A percentile compares a stretch with the other conserved stretches of the same genome.
These are phyloP conservation scores for Dinoponera quadriceps DNA, from an alignment of 1,140 invertebrate species.

Conservation along the genomic window DNA sequence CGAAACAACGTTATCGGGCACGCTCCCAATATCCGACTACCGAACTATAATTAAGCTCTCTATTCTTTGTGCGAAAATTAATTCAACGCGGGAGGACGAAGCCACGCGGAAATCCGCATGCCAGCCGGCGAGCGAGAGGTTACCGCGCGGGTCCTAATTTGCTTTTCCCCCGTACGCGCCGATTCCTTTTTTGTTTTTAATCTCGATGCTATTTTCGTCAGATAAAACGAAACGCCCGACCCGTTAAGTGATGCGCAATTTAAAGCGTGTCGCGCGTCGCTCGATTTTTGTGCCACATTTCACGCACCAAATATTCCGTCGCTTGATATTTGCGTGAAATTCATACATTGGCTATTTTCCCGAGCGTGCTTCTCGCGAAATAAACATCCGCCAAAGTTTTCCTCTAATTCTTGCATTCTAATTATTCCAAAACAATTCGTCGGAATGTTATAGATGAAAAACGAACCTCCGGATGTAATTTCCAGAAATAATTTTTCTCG, in stretches of 20 bases:
- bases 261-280: conserved; percentile 39
- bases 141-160: conserved; percentile 54
- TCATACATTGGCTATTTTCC: conserved; percentile 42
- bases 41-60: conserved; percentile 73
- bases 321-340: conserved; percentile 52
- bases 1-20: conserved; percentile 76
- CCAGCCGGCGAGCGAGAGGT: background rate
- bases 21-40: conserved; percentile 71
- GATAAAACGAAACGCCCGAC: conserved; percentile 43
- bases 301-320: conserved; percentile 38
- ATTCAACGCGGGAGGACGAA: conserved; percentile 35
- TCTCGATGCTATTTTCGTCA: conserved; percentile 41
- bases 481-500: no score
- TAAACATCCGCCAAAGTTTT: background rate
- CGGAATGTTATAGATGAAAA: no score
- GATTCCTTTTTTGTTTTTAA: conserved; percentile 24
- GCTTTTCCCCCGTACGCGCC: conserved; percentile 5
- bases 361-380: conserved; percentile 13
- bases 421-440: no score
- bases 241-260: conserved; percentile 57
- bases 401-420: background rate
- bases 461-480: no score
- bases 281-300: conserved; percentile 45
- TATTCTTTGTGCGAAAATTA: conserved; percentile 72
- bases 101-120: conserved; percentile 45